phyloP scores from a whole-genome alignment of 2,888 invertebrate species.

The Oscheius onirici region DNA sequence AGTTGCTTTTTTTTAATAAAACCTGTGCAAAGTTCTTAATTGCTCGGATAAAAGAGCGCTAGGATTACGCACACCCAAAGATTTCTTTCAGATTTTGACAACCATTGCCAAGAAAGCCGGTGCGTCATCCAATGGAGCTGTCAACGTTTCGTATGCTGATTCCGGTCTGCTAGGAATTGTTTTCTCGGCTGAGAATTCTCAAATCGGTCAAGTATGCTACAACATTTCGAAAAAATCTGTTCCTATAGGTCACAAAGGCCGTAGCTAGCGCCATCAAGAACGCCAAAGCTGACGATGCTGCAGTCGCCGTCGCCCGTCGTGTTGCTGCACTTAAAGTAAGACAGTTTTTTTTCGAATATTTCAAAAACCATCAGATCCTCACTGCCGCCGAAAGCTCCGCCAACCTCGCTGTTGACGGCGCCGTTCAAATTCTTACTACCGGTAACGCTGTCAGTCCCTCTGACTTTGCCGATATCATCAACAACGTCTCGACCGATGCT shows the following conservation, averaged over 20 bases:
- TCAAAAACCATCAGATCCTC: slow-evolving; percentile 34
- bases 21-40: no score
- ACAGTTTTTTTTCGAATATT: not conserved
- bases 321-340: slow-evolving; percentile 36
- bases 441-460: slow-evolving; percentile 52
- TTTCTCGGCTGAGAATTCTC: slow-evolving; percentile 29
- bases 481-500: slow-evolving; percentile 58
- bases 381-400: slow-evolving; percentile 39
- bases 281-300: slow-evolving; percentile 35
- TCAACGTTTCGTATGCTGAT: slow-evolving; percentile 62
- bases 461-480: slow-evolving; percentile 57
- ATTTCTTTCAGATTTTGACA: slow-evolving; percentile 42
- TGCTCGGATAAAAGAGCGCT: no score
- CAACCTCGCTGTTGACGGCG: slow-evolving; percentile 43
- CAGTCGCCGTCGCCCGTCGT: slow-evolving; percentile 36
- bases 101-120: slow-evolving; percentile 51
- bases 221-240: no score
- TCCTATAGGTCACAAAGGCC: slow-evolving; percentile 31
- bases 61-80: no score
- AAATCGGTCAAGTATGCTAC: slow-evolving; percentile 10
- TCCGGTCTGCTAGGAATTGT: slow-evolving; percentile 53
- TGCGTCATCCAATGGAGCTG: slow-evolving; percentile 44
- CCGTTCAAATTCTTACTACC: slow-evolving; percentile 63
- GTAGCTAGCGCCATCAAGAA: slow-evolving; percentile 41
- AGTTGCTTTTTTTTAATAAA: no score